Conservation (phyloP, 92 coral and sea anemone species). For the Heteractis magnifica region DNA sequence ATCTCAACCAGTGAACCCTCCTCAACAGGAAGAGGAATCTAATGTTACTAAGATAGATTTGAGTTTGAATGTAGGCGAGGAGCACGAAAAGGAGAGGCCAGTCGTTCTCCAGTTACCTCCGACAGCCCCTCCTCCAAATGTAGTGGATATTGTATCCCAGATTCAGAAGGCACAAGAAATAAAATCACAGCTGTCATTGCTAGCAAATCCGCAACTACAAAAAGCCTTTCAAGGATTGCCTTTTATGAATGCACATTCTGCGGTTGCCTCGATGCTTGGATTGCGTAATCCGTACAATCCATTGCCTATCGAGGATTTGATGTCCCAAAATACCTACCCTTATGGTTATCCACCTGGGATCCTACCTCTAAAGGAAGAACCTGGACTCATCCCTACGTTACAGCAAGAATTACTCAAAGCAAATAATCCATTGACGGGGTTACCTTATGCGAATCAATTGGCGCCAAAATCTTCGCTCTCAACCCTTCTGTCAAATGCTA, state of each 20-base stretch:
- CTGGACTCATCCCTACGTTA: neutral
- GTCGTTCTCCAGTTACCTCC: slow-evolving; percentile 9
- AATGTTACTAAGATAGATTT: slow-evolving; percentile 28
- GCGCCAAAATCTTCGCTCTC: neutral
- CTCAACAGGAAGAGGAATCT: neutral
- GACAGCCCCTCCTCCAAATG: neutral
- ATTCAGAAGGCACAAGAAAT: slow-evolving; percentile 7
- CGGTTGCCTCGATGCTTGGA: neutral
- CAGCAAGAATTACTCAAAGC: neutral
- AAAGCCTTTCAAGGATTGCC: neutral
- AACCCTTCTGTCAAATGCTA: slow-evolving; percentile 11
- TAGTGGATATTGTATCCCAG: neutral
- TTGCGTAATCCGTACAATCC: slow-evolving; percentile 4
- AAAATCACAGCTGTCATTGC: slow-evolving; percentile 3
- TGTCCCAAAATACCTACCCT: neutral
- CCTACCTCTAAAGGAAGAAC: neutral
- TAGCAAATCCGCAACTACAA: neutral
- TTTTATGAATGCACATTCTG: neutral
- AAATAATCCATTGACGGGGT: neutral
- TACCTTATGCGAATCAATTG: neutral
- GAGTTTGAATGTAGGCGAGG: slow-evolving; percentile 25
- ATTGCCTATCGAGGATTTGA: neutral
- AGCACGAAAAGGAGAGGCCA: slow-evolving; percentile 1
- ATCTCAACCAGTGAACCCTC: neutral
- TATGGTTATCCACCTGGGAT: slow-evolving; percentile 1